Evolutionary conservation across 2,888 invertebrate genomes (phyloP), one percentile per base, ranked within the genome.

Genomic region (Lepas anatifera): DNA sequence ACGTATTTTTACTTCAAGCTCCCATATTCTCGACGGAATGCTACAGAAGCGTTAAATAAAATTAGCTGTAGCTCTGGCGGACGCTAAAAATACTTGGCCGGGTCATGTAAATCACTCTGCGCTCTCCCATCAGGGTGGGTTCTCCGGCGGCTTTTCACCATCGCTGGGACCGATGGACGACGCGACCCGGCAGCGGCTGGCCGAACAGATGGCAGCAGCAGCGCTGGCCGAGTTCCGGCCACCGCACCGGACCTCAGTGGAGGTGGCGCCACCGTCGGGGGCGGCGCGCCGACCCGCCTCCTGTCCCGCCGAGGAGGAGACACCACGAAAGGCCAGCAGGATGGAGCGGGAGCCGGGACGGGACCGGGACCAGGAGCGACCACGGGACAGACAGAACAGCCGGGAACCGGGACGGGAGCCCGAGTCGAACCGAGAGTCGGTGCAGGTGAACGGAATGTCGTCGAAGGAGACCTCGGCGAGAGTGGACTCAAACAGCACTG

Each of bases 141-240:
- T 41, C 41, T 46, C 46, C 18, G 27, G 58, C 58, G 27, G 32
- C 32, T 16, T 18, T 22, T 32, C 58, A 18, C 58, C 58, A 10
- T 6, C 29, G 29, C 3, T 22, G 13, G 52, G 52, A 3, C 13
- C 32, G 8, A 29, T 32, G 52, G 58, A 58, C 37, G 64, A 64
- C 25, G 25, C 27, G 35, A 13, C 39, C 3, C 64, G 64, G 3
- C 64, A 64, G n/a, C 64, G 39, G 37, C 35, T 64, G 64, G 64
- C 64, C 39, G 64, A 64, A n/a, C 64, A 64, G 64, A 39, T 39
- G 64, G 64, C 64, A 16, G 58, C 58, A 4, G 58, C 58, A 3
- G 63, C 63, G 37, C 63, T 64, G 63, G 63, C 37, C 7, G 39
- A 39, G 37, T 37, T 37, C 25, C 64, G 39, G 22, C n/a, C n/a